Conservation (phyloP, 2,888 invertebrate species). For the Acleris laterana region DNA sequence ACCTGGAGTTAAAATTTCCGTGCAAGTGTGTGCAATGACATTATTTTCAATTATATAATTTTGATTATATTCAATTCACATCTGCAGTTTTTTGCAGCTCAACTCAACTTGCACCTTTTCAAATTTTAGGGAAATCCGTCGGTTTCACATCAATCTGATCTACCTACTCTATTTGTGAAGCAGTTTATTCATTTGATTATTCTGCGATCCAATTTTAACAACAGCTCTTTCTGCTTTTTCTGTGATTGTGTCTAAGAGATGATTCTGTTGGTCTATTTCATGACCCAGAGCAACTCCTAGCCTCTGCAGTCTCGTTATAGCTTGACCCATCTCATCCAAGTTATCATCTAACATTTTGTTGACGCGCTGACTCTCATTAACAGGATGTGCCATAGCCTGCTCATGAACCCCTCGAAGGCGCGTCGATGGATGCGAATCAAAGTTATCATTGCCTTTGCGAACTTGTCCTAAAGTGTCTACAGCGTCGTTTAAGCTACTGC, state of each 20-base stretch:
- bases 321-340: conserved; percentile 93
- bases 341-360: conserved; percentile 90
- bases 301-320: conserved; percentile 92
- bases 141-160: not conserved
- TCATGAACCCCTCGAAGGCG: conserved; percentile 85
- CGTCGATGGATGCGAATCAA: conserved; percentile 86
- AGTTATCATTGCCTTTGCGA: conserved; percentile 66
- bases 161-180: conserved; percentile 85
- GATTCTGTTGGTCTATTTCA: conserved; percentile 96
- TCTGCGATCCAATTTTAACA: conserved; percentile 92
- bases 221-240: conserved; percentile 94
- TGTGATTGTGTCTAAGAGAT: conserved; percentile 92
- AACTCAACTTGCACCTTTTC: not conserved
- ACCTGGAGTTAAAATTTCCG: too few species aligned
- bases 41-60: not conserved
- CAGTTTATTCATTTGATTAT: conserved; percentile 93
- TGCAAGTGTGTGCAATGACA: too few species aligned
- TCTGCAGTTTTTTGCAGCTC: not conserved
- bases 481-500: conserved; percentile 67
- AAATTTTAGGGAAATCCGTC: not conserved
- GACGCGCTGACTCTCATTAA: conserved; percentile 85
- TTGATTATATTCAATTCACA: not conserved
- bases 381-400: conserved; percentile 52
- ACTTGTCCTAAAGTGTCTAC: conserved; percentile 54
- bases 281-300: conserved; percentile 93